Base-by-base conservation (phyloP, 2,113 vertebrate species). In the Chaetodon trifascialis region DNA sequence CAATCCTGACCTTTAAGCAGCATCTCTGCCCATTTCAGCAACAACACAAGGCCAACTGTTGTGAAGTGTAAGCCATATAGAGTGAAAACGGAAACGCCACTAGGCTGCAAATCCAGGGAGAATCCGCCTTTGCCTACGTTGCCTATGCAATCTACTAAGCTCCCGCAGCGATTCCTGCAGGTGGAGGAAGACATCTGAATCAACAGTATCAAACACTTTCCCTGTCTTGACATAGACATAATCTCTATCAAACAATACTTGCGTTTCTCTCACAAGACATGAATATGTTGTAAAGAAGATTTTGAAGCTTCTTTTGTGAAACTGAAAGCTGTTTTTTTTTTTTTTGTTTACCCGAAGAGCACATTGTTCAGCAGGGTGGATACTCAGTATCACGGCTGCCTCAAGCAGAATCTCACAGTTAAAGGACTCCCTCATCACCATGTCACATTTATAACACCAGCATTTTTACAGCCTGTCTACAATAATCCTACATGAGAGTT, bases 1-100 rank as follows among this genome's bases (percentile, higher is more conserved):
- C n/a, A 60, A 44, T 21, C 16, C 46, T 47, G 34, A 72, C 46
- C 74, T 82, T 67, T 42, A 78, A 51, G 34, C 36, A 54, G 54
- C 69, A 55, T 81, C 60, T 67, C 15, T 51, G 65, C 40, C 4
- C 0, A 55, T 60, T 66, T 79, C 58, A 71, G 59, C 21, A 62
- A 44, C 9, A 38, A 1, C 8, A 1, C 30, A 71, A 8, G 17
- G 73, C 34, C 42, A 34, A 23, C 59, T 30, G 7, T 36, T 65
- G 25, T 7, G 11, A 16, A 25, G n/a, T n/a, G n/a, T 73, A 47
- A 60, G 47, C 23, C n/a, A 54, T 42, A n/a, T 4, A 15, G 21
- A 64, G 52, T 16, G 51, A 19, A 3, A 44, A n/a, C n/a, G 54
- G 55, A 52, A 36, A 68, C 21, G 46, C 1, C 34, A 19, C 9